Conservation (phyloP, 2,888 invertebrate species). For the Diarsia rubi region DNA sequence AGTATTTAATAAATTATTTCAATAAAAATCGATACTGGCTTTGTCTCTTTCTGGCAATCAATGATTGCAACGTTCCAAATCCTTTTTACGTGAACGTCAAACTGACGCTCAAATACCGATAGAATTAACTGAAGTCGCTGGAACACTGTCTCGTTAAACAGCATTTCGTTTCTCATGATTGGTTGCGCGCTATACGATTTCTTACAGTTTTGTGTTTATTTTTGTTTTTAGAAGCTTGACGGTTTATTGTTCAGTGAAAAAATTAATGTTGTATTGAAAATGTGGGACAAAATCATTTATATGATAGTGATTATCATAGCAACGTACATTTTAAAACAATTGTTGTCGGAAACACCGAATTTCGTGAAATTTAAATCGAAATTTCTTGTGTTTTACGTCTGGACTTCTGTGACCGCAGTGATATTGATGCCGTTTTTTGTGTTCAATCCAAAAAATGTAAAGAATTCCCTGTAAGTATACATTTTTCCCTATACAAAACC, state of each 20-base stretch:
- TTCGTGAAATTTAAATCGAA: conserved; percentile 89
- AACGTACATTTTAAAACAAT: conserved; percentile 86
- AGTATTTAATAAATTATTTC: neutral
- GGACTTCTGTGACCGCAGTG: conserved; percentile 84
- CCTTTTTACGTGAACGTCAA: conserved; percentile 34
- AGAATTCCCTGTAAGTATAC: conserved; percentile 89
- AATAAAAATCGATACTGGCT: conserved; percentile 20
- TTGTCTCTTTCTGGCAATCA: conserved; percentile 42
- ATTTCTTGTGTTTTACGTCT: conserved; percentile 87
- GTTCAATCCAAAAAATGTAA: conserved; percentile 89
- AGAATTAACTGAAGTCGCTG: conserved; percentile 27
- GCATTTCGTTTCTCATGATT: conserved; percentile 66
- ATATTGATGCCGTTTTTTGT: conserved; percentile 87
- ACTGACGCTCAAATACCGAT: conserved; percentile 32
- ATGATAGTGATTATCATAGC: conserved; percentile 79
- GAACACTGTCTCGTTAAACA: conserved; percentile 46
- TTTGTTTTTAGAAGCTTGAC: conserved; percentile 65
- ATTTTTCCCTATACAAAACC: conserved; percentile 18
- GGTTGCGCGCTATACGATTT: conserved; percentile 60
- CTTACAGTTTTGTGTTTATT: conserved; percentile 65
- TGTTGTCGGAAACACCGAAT: conserved; percentile 89
- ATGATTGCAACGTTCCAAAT: conserved; percentile 47
- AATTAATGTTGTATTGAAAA: conserved; percentile 64
- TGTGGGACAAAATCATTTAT: conserved; percentile 88
- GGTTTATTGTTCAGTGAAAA: conserved; percentile 51